These are phyloP conservation scores for Macrotis lagotis DNA, from an alignment of 2,113 vertebrate species.

Conservation along the genomic window DNA sequence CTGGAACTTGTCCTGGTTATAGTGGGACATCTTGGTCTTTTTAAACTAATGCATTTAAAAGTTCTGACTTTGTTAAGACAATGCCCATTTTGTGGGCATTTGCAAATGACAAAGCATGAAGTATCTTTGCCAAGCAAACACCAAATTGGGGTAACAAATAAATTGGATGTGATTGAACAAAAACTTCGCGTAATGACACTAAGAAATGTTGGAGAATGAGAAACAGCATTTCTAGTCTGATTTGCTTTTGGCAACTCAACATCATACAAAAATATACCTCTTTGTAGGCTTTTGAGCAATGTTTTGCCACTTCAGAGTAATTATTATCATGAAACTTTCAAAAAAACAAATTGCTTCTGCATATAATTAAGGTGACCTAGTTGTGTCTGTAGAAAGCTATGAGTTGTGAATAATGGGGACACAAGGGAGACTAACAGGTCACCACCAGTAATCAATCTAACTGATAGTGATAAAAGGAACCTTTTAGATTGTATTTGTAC, in stretches of 20 bases:
- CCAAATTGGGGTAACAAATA: neutral
- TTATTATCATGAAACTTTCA: constrained; percentile 71
- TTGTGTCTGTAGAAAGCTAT: constrained; percentile 73
- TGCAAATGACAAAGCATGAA: neutral
- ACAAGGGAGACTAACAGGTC: constrained; percentile 67
- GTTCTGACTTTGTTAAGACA: too few relatives aligned
- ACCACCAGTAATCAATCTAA: constrained; percentile 71
- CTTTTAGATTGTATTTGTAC: constrained; percentile 14
- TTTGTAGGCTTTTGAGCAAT: constrained; percentile 40
- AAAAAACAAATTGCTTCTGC: constrained; percentile 67
- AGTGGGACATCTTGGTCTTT: too few relatives aligned
- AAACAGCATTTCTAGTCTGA: constrained; percentile 13
- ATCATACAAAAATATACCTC: neutral
- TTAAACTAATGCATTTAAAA: too few relatives aligned
- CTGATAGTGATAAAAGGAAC: constrained; percentile 48
- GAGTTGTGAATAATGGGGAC: constrained; percentile 72
- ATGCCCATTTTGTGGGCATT: too few relatives aligned
- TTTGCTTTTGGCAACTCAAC: constrained; percentile 11
- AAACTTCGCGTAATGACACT: neutral
- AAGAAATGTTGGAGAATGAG: neutral
- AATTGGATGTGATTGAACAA: neutral
- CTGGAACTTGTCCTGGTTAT: too few relatives aligned
- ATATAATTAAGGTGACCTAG: constrained; percentile 79
- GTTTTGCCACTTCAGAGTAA: constrained; percentile 70
- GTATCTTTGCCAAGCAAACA: neutral